Evolutionary conservation across 1,140 invertebrate species (phyloP), one percentile per base, ranked within the genome.

Genomic region (Druon quercuslanigerum): DNA sequence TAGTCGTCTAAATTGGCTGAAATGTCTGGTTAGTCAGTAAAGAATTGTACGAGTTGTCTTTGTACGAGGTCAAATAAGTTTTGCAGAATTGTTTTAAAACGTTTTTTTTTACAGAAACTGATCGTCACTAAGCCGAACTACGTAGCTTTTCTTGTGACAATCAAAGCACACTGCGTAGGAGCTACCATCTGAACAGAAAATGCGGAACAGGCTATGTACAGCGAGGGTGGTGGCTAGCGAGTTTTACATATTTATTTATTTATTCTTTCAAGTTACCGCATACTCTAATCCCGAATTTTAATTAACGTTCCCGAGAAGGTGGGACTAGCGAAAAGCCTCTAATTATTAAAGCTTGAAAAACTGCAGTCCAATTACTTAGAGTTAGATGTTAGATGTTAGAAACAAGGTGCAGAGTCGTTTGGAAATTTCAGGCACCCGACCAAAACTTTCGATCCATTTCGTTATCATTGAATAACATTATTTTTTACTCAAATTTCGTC

Each of bases 61-160:
- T 56, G 17, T n/a, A 54, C 52, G 6, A n/a, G 52, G 16, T 6
- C 52, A 54, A 54, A 25, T 57, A 20, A 8, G 12, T 12, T n/a
- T 20, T 8, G 12, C 6, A 57, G 1, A 25, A 20, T 57, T 25
- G 20, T 57, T 57, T 19, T 11, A 33, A 33, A 5, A 33, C 3
- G 0, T 57, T 19, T 11, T 83, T 83, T 75, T 16, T 88, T 84
- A 89, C 75, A 88, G 85, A 88, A 88, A 89, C 79, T 89, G 86
- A 87, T 89, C 87, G 84, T 88, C 86, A 87, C 88, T 89, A 89
- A 89, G 88, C 88, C 88, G 87, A 89, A 89, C 87, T 89, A 89
- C 87, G 85, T 89, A 88, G 88, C 88, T 88, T 87, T 89, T 89
- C 87, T 89, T 88, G 87, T 88, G 88, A 89, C 88, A 89, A 89